A percentile compares a stretch with the other conserved stretches of the same genome.
Evolutionary conservation across 2,888 invertebrate genomes (phyloP).

Genomic region (Sympetrum striolatum): DNA sequence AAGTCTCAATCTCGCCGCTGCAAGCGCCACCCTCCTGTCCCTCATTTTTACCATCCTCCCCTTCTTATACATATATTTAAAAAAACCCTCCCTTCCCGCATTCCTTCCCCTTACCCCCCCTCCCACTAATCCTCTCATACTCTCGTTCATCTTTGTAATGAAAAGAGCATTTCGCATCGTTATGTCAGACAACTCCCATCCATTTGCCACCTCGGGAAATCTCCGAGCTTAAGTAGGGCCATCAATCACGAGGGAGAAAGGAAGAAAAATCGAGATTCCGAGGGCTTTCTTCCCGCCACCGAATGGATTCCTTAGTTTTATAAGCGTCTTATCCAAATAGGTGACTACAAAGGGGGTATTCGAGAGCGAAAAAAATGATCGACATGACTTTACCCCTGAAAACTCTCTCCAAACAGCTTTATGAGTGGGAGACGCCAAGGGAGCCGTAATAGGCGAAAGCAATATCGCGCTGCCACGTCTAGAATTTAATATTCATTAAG

Average conservation of each 20-base stretch:
- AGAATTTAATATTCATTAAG: too few relatives aligned
- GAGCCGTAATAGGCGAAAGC: too few relatives aligned
- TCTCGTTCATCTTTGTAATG: conserved; percentile 38
- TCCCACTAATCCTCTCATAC: conserved; percentile 30
- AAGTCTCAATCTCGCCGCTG: too few relatives aligned
- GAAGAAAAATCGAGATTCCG: not conserved
- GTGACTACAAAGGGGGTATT: not conserved
- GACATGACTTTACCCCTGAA: not conserved
- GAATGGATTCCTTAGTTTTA: not conserved
- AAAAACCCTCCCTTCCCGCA: not conserved
- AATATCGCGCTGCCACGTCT: too few relatives aligned
- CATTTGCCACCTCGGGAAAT: conserved; percentile 42
- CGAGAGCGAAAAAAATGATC: not conserved
- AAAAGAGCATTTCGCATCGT: conserved; percentile 42
- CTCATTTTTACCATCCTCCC: too few relatives aligned
- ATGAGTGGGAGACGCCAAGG: too few relatives aligned
- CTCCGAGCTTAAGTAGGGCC: conserved; percentile 32
- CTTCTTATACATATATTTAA: not conserved
- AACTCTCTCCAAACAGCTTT: too few relatives aligned
- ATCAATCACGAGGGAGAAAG: conserved; percentile 19
- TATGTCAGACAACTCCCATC: conserved; percentile 43
- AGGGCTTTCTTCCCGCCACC: not conserved
- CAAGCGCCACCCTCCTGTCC: too few relatives aligned
- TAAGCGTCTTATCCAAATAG: not conserved
- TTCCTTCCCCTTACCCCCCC: not conserved